Conservation (phyloP, 2,797 vertebrate species). For the Pristis pectinata region DNA sequence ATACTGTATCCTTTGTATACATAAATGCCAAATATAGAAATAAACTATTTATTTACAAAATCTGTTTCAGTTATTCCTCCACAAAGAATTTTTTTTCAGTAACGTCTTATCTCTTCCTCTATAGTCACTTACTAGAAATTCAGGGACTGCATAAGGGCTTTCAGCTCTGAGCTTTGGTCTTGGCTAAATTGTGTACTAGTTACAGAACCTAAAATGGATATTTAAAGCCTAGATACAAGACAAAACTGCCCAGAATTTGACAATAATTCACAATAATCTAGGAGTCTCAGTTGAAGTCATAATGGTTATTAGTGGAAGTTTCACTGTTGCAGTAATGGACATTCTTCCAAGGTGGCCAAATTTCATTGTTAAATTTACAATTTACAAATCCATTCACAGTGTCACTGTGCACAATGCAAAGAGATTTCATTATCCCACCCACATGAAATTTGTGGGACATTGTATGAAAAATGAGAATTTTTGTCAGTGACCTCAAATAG, state of each 20-base stretch:
- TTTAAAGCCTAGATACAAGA: neutral
- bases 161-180: neutral
- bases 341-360: neutral
- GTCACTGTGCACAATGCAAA: neutral
- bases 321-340: neutral
- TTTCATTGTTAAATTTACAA: neutral
- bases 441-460: neutral
- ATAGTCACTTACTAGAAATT: neutral
- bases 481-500: neutral
- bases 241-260: slow-evolving; percentile 11
- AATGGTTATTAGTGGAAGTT: neutral
- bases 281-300: neutral
- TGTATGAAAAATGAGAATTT: neutral
- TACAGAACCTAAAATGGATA: neutral
- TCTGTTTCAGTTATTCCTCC: slow-evolving; percentile 27
- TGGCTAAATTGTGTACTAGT: neutral
- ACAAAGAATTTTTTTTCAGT: neutral
- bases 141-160: neutral
- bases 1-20: slow-evolving; percentile 98
- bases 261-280: neutral
- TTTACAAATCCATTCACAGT: neutral
- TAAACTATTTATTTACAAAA: slow-evolving; percentile 99
- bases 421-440: neutral
- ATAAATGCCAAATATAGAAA: slow-evolving; percentile 99
- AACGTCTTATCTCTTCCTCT: slow-evolving; percentile 20